Evolutionary conservation across 1,140 invertebrate species (phyloP).

Genomic region (Listronotus bonariensis): DNA sequence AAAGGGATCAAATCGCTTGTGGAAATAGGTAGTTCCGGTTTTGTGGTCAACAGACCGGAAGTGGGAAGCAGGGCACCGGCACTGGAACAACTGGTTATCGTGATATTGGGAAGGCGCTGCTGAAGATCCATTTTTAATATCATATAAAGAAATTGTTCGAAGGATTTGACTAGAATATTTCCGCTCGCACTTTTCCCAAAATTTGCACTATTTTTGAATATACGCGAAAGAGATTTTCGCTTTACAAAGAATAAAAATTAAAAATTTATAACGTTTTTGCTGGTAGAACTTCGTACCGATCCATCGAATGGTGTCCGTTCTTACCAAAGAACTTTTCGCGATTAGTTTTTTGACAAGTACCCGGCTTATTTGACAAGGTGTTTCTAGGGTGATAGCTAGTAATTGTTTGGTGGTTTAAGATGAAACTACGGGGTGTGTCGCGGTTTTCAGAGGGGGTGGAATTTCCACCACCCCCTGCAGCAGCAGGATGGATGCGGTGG

Average conservation of each 20-base stretch:
- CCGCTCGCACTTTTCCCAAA: no score
- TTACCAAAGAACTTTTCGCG: neutral
- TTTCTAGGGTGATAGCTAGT: constrained; percentile 25
- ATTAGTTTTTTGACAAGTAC: constrained; percentile 22
- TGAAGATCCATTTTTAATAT: constrained; percentile 16
- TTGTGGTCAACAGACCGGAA: neutral
- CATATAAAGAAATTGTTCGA: neutral
- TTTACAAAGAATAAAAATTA: neutral
- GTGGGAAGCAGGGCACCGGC: no score
- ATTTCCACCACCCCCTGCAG: constrained; percentile 32
- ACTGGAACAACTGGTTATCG: no score
- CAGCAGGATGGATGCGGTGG: constrained; percentile 33
- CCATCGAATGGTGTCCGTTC: neutral
- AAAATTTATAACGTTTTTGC: constrained; percentile 3
- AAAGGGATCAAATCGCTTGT: constrained; percentile 8
- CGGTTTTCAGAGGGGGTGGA: constrained; percentile 4
- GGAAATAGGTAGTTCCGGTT: neutral
- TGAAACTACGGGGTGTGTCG: constrained; percentile 19
- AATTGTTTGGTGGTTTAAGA: constrained; percentile 29
- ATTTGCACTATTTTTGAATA: no score
- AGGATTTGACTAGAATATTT: no score
- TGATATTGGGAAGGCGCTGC: neutral
- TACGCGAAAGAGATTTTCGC: no score
- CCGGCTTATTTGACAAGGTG: constrained; percentile 27
- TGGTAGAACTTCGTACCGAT: constrained; percentile 2